Evolutionary conservation across 2,113 vertebrate species (phyloP), one percentile per base, ranked within the genome.

Genomic region (Phyllostomus discolor): DNA sequence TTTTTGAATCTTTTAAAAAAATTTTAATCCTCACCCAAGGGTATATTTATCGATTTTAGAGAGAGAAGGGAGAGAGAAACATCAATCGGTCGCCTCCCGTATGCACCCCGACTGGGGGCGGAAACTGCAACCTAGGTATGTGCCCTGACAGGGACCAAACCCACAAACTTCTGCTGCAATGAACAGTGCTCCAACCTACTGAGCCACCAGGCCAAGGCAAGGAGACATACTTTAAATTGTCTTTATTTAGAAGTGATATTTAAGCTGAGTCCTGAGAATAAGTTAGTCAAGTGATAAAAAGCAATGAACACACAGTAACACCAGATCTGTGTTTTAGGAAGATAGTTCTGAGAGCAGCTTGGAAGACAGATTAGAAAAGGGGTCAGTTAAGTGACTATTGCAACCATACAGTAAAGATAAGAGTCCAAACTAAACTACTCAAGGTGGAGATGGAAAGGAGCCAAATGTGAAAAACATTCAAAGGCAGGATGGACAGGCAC

Each of bases 171-270:
- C 31, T 64, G 28, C 4, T 64, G 28, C 62, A 31, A 64, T 28
- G 62, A 31, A 64, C 62, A 31, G 31, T 28, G 62, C 62, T 64
- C 62, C 28, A 64, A 31, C 62, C 28, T 12, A 64, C 62, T 64
- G 62, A 64, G 26, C 62, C 62, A 31, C 62, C 28, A 6, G 62
- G 12, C 28, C 62, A 64, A 11, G 62, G 12, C 28, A 62, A 26
- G 67, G 38, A 96, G 43, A 59, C 33, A 72, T 64, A 84, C 38
- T 75, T 89, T 43, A 79, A 38, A 54, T 57, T 92, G 80, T 59
- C 91, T 88, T 94, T 89, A 79, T 88, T 92, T 43, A 90, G 35
- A 94, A 91, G 33, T 80, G 43, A 73, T 41, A 97, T 66, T 93
- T 52, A 85, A 80, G 19, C 52, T 88, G 59, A 93, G 64, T 92